Percentiles rank a stretch among this genome's conserved stretches.
Evolutionary conservation across 2,113 vertebrate species (phyloP).

Genomic region (Vimba vimba): DNA sequence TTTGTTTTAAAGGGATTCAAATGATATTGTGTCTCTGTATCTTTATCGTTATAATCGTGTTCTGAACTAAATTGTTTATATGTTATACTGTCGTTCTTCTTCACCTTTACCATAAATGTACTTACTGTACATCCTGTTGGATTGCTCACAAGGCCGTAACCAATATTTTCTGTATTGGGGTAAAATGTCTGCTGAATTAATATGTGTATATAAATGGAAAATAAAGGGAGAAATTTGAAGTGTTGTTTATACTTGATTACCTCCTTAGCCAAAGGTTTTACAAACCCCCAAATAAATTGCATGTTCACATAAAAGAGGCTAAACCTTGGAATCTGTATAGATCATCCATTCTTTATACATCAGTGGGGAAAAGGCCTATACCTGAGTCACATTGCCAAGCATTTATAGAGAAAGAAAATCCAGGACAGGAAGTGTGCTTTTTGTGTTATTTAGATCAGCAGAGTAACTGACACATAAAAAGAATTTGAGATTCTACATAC

Average conservation of each 20-base stretch:
- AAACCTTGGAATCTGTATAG: background rate
- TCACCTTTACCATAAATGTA: no score
- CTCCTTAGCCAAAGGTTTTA: background rate
- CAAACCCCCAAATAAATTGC: background rate
- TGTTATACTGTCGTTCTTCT: no score
- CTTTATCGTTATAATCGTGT: no score
- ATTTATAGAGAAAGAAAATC: background rate
- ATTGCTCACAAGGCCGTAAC: no score
- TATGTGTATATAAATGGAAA: background rate
- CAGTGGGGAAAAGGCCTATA: background rate
- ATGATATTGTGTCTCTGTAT: no score
- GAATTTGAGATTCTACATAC: no score
- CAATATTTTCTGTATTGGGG: no score
- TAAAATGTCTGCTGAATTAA: background rate
- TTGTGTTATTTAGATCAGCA: background rate
- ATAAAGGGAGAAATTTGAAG: background rate
- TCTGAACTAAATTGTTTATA: no score
- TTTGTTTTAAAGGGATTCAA: no score
- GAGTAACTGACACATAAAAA: no score
- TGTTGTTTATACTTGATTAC: background rate
- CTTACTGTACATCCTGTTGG: no score
- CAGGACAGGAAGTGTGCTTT: background rate
- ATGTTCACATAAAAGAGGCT: background rate
- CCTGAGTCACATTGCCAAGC: background rate
- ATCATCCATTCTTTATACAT: background rate